phyloP scores from a whole-genome alignment of 2,113 vertebrate genomes.

The Propithecus coquereli region DNA sequence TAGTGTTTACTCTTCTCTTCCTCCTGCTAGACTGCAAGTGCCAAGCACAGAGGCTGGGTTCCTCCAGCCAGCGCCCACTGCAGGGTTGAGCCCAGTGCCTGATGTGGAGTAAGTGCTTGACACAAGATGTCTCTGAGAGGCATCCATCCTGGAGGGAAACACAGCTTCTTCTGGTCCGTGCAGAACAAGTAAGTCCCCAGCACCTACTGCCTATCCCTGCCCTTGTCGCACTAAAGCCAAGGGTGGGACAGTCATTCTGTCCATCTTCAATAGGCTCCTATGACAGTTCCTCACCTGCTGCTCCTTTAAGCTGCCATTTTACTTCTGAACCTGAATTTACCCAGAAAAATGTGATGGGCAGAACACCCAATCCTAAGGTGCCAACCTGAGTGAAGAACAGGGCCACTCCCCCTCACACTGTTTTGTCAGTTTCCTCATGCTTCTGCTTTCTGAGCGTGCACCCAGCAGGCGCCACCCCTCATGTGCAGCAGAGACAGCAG shows the following conservation, averaged over 20 bases:
- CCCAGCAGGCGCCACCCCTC: background rate
- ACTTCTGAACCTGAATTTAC: background rate
- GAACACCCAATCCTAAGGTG: background rate
- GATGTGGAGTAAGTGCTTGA: background rate
- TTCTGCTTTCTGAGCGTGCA: background rate
- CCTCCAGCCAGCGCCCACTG: background rate
- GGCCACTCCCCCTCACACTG: background rate
- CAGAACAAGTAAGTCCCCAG: background rate
- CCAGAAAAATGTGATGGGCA: background rate
- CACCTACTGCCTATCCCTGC: background rate
- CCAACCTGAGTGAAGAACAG: background rate
- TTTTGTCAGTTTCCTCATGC: background rate
- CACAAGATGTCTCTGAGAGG: background rate
- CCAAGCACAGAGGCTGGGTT: background rate
- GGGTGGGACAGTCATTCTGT: background rate
- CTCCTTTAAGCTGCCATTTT: background rate
- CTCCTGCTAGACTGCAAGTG: background rate
- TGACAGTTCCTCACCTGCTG: background rate
- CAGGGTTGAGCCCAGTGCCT: background rate
- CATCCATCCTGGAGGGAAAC: background rate
- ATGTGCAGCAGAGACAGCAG: background rate
- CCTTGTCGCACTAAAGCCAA: background rate
- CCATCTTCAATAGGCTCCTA: background rate
- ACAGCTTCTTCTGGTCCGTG: background rate
- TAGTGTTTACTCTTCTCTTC: background rate